A percentile compares a stretch with the other conserved stretches of the same genome.
These are phyloP conservation scores for Camelus bactrianus DNA, from an alignment of 2,113 vertebrate species.

Conservation along the genomic window DNA sequence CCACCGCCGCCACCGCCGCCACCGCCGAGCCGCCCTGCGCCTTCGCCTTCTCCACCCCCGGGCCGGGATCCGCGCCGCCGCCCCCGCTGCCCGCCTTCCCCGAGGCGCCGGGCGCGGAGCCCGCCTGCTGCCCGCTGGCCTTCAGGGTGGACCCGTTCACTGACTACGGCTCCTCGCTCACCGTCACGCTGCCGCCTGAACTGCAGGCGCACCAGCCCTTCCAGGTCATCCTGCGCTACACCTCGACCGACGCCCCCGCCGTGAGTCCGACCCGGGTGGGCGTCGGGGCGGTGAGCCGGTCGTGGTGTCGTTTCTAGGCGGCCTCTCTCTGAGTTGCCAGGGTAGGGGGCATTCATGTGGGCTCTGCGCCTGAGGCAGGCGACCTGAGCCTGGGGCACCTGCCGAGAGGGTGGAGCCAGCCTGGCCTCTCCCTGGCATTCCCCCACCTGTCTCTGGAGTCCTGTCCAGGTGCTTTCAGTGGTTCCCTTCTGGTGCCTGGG, in stretches of 20 bases:
- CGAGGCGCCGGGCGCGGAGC: conserved; percentile 49
- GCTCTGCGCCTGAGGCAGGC: not conserved
- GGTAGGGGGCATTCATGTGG: not conserved
- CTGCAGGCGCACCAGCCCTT: conserved; percentile 89
- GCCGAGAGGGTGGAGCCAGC: not conserved
- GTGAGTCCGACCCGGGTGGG: conserved; percentile 86
- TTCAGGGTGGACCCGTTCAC: conserved; percentile 94
- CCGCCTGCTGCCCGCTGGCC: conserved; percentile 85
- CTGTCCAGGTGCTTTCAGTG: not conserved
- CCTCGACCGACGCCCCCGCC: conserved; percentile 94
- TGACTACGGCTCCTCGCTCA: conserved; percentile 94
- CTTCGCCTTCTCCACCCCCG: conserved; percentile 59
- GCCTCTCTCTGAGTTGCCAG: not conserved
- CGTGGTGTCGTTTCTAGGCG: too few species aligned
- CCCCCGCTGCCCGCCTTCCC: conserved; percentile 67
- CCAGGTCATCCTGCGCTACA: conserved; percentile 94
- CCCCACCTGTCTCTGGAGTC: not conserved
- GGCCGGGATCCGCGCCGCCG: conserved; percentile 40
- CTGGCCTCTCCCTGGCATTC: not conserved
- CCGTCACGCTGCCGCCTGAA: conserved; percentile 89
- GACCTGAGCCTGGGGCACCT: not conserved
- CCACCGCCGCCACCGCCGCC: conserved; percentile 37
- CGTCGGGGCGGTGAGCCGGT: not conserved
- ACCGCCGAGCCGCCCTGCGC: conserved; percentile 62
- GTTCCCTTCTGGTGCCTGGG: not conserved